Percentiles rank a stretch among this genome's conserved stretches.
phyloP scores from a whole-genome alignment of 1,140 invertebrate genomes.

The Planococcus citri region DNA sequence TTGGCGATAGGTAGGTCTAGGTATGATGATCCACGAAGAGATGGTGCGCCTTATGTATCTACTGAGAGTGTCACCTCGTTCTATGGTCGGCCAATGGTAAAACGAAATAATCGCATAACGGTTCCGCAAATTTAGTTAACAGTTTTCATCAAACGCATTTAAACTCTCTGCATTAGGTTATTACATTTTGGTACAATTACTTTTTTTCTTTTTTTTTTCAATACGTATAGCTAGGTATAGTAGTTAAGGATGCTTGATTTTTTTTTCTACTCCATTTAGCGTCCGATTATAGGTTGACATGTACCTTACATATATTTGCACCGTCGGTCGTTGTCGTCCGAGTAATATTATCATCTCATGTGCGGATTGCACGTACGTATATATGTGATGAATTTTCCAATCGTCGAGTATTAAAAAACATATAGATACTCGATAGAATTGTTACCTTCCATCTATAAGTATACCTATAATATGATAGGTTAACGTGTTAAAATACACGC shows the following conservation, averaged over 20 bases:
- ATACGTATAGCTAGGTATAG: too few relatives aligned
- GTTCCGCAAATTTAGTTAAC: slow-evolving; percentile 18
- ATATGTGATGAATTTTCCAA: background rate
- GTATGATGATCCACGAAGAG: background rate
- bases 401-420: background rate
- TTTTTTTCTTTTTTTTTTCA: slow-evolving; percentile 2
- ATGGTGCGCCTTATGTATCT: too few relatives aligned
- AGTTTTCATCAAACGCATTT: slow-evolving; percentile 18
- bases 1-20: background rate
- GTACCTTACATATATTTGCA: too few relatives aligned
- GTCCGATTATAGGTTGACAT: background rate
- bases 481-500: slow-evolving; percentile 2
- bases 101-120: slow-evolving; percentile 18
- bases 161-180: background rate
- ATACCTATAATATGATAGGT: background rate
- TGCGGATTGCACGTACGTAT: background rate
- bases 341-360: background rate
- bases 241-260: too few relatives aligned
- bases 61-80: too few relatives aligned
- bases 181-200: slow-evolving; percentile 13
- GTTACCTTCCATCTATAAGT: too few relatives aligned
- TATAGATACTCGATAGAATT: background rate
- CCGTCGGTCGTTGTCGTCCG: too few relatives aligned
- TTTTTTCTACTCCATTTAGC: slow-evolving; percentile 12
- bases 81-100: background rate